Conservation (phyloP, 2,113 vertebrate species). For the Callospermophilus lateralis region DNA sequence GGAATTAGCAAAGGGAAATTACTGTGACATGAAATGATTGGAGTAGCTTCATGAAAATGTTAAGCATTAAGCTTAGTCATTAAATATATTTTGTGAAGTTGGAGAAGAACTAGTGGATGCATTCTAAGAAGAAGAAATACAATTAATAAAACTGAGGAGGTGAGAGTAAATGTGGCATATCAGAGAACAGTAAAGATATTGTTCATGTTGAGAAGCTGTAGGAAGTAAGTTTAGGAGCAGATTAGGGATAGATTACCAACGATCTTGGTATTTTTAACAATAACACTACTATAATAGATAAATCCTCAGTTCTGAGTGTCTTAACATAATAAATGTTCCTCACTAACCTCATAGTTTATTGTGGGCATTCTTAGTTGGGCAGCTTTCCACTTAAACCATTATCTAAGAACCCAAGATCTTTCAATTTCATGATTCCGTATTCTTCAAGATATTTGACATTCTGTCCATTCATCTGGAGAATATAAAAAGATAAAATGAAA, state of each 20-base stretch:
- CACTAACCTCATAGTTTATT: neutral
- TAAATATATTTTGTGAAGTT: neutral
- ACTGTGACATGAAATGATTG: neutral
- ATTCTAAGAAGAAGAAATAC: neutral
- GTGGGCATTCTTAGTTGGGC: neutral
- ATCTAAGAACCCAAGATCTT: neutral
- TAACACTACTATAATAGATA: neutral
- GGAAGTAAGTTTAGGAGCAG: neutral
- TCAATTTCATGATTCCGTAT: neutral
- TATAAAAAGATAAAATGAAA: neutral
- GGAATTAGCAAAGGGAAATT: neutral
- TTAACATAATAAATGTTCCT: neutral
- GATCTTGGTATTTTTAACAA: neutral
- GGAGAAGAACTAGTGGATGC: neutral
- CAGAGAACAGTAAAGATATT: neutral
- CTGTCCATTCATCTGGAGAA: neutral
- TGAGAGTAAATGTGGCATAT: neutral
- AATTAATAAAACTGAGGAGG: neutral
- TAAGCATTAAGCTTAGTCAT: neutral
- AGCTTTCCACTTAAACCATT: neutral
- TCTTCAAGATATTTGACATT: neutral
- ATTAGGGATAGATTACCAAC: neutral
- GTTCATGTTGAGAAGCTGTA: neutral
- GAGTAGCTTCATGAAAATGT: neutral
- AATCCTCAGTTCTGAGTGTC: neutral